Evolutionary conservation across 1,140 invertebrate species (phyloP), one percentile per base, ranked within the genome.

Genomic region (Ptiloglossa arizonensis): DNA sequence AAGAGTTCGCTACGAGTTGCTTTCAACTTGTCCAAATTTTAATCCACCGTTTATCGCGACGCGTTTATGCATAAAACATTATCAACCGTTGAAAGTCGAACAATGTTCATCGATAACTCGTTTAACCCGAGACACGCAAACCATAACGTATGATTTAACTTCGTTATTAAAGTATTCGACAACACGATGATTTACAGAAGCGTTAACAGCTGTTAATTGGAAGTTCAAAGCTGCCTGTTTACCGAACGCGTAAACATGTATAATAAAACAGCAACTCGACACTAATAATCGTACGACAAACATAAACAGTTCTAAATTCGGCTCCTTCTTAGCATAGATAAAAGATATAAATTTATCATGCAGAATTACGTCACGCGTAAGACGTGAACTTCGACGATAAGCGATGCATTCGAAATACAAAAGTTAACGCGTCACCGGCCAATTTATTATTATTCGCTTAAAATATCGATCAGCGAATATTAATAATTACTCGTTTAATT

Each of bases 301-400:
- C 48, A 57, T 48, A 68, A 75, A 68, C 63, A 57, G 17, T 13
- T 68, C 64, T 75, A 59, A 48, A 75, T 68, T 57, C 72, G 38
- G 15, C 50, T 64, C 22, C 17, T 46, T 75, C 52, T 68, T 48
- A 75, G 63, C 41, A 50, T 60, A 76, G 66, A 76, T 76, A 76
- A 76, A 75, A 48, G 52, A 60, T 59, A 76, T 46, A 67, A 59
- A 69, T 50, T 69, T 60, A 76, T 59, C 73, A 54, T n/a, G 38
- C 2, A 17, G 29, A 46, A 59, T 75, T 69, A 69, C 73, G 66
- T 76, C 64, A 75, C 41, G 29, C 24, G n/a, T 27, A 32, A 75
- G 41, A 69, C 52, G 44, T 32, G 22, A 48, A 69, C 22, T 74
- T 76, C 9, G 32, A 69, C 54, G 32, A 76, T 76, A 67, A 66